Evolutionary conservation across 1,140 invertebrate species (phyloP), one percentile per base, ranked within the genome.

Genomic region (Diachasma alloeum): DNA sequence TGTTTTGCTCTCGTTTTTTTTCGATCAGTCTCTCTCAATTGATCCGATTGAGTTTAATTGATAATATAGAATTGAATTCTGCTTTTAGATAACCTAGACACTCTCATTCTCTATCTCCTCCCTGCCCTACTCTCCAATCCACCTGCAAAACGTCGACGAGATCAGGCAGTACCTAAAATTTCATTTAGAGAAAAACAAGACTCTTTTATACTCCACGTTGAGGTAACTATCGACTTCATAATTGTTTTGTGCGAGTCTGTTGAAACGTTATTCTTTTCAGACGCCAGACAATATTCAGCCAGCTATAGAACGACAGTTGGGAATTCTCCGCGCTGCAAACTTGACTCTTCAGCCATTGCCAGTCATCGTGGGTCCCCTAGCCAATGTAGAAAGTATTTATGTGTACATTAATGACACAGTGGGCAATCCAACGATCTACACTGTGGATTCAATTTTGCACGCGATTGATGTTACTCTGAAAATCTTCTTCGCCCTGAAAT

Each of bases 401-500:
- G 59, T 77, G 8, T 19, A 73, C 4, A 73, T 77, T 17, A 77
- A 77, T 44, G 46, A 73, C 13, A 9, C 22, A 15, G 15, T 46
- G 15, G 67, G 42, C 15, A 36, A 68, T n/a, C 5, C 24, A 17
- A 42, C 31, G 0, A 67, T 17, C 53, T 72, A 63, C 26, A 31
- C 72, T n/a, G 66, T 68, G 15, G 22, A 59, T 59, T 59, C 53
- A n/a, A 70, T 71, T 9, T n/a, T 77, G 10, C 6, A 31, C 31
- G 31, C 31, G 31, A 31, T 31, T 31, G 15, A 71, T 22, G 15
- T 48, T 11, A 63, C 59, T 2, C 67, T 72, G 1, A 66, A 72
- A 68, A 15, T 77, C 19, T 77, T 67, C 22, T 77, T 77, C 48
- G 70, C 39, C 6, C 67, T 77, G 10, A 36, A 77, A n/a, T 77